phyloP scores from a whole-genome alignment of 92 coral and sea anemone species.

The Epizoanthus stellaris region DNA sequence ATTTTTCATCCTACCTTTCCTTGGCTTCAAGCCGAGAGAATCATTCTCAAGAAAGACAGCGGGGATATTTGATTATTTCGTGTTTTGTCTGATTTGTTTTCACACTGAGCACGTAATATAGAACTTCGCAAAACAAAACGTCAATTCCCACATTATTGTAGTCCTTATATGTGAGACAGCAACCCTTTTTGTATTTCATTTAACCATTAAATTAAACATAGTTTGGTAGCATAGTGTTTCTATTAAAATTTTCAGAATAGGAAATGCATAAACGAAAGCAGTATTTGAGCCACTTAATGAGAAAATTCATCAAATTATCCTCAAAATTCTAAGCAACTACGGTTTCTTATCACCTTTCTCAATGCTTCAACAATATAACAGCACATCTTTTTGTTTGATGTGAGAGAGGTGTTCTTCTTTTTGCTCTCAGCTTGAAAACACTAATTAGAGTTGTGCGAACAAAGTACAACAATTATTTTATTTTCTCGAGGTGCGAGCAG shows the following conservation, averaged over 20 bases:
- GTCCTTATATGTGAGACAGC: slow-evolving; percentile 14
- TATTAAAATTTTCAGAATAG: neutral
- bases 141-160: slow-evolving; percentile 42
- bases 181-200: slow-evolving; percentile 12
- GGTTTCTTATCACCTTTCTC: too few species aligned
- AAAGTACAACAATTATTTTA: slow-evolving; percentile 30
- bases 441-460: slow-evolving; percentile 28
- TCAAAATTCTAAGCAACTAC: too few species aligned
- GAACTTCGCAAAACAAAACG: slow-evolving; percentile 29
- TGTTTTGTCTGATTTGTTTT: slow-evolving; percentile 1
- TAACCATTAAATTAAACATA: slow-evolving; percentile 31
- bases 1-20: slow-evolving; percentile 34
- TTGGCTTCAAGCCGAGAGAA: slow-evolving; percentile 35
- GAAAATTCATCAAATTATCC: too few species aligned
- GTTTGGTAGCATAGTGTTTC: slow-evolving; percentile 12
- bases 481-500: slow-evolving; percentile 26
- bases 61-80: slow-evolving; percentile 11
- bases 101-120: slow-evolving; percentile 35
- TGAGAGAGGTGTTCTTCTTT: neutral
- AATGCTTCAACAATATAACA: too few species aligned
- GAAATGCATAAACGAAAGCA: neutral
- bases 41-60: slow-evolving; percentile 29
- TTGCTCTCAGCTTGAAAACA: slow-evolving; percentile 26
- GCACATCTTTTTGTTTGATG: neutral
- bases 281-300: too few species aligned